Percentiles rank a stretch among this genome's conserved stretches.
Evolutionary conservation across 2,113 vertebrate genomes (phyloP).

Genomic region (Pyrgilauda ruficollis): DNA sequence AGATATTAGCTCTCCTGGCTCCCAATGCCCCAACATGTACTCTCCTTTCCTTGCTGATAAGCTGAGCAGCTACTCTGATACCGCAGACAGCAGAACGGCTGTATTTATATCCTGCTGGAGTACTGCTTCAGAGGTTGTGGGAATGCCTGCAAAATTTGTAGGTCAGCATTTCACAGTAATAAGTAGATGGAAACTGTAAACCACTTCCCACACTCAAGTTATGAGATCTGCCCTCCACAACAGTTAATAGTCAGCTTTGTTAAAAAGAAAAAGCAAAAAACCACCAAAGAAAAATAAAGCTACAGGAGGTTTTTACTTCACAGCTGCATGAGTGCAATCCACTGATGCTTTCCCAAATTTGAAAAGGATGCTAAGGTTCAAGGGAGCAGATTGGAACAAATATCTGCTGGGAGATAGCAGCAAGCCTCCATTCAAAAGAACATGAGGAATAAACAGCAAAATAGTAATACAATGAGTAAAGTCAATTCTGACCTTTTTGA

Average conservation of each 20-base stretch:
- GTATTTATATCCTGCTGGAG: constrained; percentile 15
- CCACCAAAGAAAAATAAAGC: background rate
- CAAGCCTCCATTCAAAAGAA: background rate
- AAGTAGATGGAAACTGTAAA: constrained; percentile 19
- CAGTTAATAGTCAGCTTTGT: background rate
- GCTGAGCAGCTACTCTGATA: background rate
- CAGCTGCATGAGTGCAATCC: background rate
- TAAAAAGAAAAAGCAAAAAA: background rate
- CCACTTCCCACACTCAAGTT: background rate
- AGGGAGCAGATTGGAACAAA: background rate
- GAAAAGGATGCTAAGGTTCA: background rate
- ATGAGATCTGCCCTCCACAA: background rate
- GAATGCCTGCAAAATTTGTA: background rate
- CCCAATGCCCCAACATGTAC: background rate
- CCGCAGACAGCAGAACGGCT: fast-evolving
- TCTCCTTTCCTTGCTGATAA: background rate
- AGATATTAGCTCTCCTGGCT: background rate
- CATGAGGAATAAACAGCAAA: background rate
- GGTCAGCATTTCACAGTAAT: constrained; percentile 37
- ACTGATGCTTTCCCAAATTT: background rate
- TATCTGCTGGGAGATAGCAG: background rate
- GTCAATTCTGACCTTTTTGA: background rate
- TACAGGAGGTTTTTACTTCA: background rate
- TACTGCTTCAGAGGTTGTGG: background rate
- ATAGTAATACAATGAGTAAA: background rate